Conservation (phyloP, 1,140 invertebrate genomes). For the Sarcophaga peregrina region DNA sequence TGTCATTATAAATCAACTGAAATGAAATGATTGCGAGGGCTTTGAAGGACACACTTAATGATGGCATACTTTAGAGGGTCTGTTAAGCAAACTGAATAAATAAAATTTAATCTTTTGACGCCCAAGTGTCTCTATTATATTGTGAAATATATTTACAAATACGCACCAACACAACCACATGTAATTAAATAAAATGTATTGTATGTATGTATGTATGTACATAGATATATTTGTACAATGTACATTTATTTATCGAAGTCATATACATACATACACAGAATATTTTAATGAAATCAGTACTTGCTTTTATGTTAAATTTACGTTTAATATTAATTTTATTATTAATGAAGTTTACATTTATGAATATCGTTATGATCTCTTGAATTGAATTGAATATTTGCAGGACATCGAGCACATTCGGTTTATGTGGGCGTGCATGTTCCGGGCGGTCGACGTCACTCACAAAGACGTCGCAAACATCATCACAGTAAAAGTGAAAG, state of each 20-base stretch:
- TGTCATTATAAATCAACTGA: no score
- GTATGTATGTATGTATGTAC: not conserved
- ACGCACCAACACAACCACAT: not conserved
- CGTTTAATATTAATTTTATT: not conserved
- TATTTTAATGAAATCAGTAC: no score
- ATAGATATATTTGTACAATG: not conserved
- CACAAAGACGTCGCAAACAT: slow-evolving; percentile 81
- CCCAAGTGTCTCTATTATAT: slow-evolving; percentile 14
- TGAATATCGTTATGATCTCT: not conserved
- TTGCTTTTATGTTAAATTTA: not conserved
- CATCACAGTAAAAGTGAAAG: slow-evolving; percentile 68
- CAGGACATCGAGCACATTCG: slow-evolving; percentile 89
- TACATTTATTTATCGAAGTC: not conserved
- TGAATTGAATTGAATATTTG: slow-evolving; percentile 45
- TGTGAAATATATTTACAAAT: not conserved
- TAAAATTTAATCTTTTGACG: slow-evolving; percentile 6
- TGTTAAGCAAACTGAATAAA: not conserved
- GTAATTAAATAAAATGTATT: not conserved
- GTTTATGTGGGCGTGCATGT: slow-evolving; percentile 90
- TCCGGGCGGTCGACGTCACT: slow-evolving; percentile 79
- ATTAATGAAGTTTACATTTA: not conserved
- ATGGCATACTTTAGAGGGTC: no score
- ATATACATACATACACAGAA: no score
- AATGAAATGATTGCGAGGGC: no score
- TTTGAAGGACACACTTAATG: no score